Evolutionary conservation across 1,140 invertebrate genomes (phyloP).

Genomic region (Caenorhabditis elegans): DNA sequence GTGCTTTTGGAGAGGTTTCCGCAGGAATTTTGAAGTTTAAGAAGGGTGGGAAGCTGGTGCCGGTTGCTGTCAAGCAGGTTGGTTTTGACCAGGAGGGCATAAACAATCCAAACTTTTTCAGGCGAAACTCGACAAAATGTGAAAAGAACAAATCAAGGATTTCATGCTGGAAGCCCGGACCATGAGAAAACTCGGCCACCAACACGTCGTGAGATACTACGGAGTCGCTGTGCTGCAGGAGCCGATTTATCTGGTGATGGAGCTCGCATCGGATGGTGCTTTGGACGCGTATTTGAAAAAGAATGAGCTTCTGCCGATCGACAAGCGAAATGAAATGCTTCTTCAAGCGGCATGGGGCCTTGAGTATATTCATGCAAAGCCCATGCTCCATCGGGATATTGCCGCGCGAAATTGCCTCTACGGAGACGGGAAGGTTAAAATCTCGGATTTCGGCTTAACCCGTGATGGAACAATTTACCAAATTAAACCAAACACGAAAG

Average conservation of each 20-base stretch:
- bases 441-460: background rate
- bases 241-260: background rate
- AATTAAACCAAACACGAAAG: background rate
- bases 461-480: background rate
- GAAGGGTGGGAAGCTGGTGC: background rate
- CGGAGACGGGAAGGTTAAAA: background rate
- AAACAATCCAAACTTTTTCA: too few relatives aligned
- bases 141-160: background rate
- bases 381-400: slow-evolving; percentile 28
- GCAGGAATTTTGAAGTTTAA: background rate
- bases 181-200: background rate
- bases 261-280: background rate
- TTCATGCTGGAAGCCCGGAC: background rate
- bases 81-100: too few relatives aligned
- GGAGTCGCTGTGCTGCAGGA: slow-evolving; percentile 9
- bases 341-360: background rate
- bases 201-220: background rate
- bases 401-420: slow-evolving; percentile 27
- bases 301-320: background rate
- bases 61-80: background rate
- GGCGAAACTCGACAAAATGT: background rate
- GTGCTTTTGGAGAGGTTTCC: slow-evolving; percentile 50
- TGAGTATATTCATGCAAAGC: background rate
- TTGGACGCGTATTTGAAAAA: slow-evolving; percentile 5
- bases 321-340: background rate